phyloP scores from a whole-genome alignment of 2,113 vertebrate genomes.

The Hippolais icterina region DNA sequence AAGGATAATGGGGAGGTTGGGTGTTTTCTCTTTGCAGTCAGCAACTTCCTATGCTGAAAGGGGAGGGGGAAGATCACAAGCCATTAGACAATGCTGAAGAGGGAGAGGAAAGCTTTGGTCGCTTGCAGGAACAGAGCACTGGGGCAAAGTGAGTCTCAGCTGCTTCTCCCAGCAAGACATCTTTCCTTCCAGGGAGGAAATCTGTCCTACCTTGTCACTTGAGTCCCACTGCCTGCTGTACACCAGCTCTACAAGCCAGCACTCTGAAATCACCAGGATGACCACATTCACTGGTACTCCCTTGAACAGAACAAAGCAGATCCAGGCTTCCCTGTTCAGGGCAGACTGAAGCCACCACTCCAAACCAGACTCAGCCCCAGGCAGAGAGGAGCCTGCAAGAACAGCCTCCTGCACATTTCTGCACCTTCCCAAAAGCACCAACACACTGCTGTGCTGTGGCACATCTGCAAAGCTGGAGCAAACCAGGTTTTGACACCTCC shows the following conservation, averaged over 20 bases:
- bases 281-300: not conserved
- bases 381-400: not conserved
- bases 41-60: not conserved
- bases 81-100: not conserved
- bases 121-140: not conserved
- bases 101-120: not conserved
- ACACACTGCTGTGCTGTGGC: not conserved
- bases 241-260: not conserved
- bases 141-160: not conserved
- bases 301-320: not conserved
- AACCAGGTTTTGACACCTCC: not conserved
- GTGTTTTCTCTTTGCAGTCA: not conserved
- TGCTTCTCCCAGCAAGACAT: not conserved
- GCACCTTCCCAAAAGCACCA: not conserved
- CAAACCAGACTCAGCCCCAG: not conserved
- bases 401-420: not conserved
- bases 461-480: not conserved
- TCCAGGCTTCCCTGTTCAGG: not conserved
- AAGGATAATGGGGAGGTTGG: not conserved
- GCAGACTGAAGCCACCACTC: not conserved
- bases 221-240: not conserved
- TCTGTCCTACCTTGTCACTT: not conserved
- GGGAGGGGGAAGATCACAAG: not conserved
- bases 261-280: not conserved
- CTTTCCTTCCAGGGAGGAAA: not conserved